A percentile compares a stretch with the other conserved stretches of the same genome.
phyloP scores from a whole-genome alignment of 2,888 invertebrate genomes.

The Thereva nobilitata region DNA sequence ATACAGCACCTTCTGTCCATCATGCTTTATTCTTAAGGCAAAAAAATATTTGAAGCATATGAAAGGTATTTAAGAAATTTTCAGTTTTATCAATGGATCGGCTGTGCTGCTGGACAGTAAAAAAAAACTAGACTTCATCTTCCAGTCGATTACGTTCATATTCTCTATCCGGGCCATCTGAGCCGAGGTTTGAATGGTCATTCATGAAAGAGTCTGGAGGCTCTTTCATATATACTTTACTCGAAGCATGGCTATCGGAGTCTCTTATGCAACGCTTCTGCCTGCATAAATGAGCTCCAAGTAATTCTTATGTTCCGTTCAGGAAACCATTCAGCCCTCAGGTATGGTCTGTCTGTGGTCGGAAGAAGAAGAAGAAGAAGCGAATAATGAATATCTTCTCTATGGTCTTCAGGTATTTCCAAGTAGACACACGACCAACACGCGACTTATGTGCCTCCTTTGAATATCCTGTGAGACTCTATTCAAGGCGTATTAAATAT shows the following conservation, averaged over 20 bases:
- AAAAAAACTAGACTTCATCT: slow-evolving; percentile 11
- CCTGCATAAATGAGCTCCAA: slow-evolving; percentile 29
- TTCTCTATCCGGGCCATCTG: slow-evolving; percentile 15
- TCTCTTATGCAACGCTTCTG: slow-evolving; percentile 15
- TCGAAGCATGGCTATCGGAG: background rate
- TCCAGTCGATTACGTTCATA: slow-evolving; percentile 20
- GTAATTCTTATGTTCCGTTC: slow-evolving; percentile 6
- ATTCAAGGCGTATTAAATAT: background rate
- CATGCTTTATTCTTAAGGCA: too few relatives aligned
- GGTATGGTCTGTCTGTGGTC: slow-evolving; percentile 26
- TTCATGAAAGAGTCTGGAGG: background rate
- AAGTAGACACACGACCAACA: slow-evolving; percentile 39
- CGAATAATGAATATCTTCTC: slow-evolving; percentile 7
- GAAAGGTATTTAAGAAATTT: too few relatives aligned
- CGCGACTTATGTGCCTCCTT: slow-evolving; percentile 37
- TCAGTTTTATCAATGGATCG: too few relatives aligned
- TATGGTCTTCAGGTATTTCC: slow-evolving; percentile 12
- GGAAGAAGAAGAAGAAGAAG: slow-evolving; percentile 13
- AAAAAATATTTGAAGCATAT: too few relatives aligned
- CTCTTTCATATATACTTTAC: background rate
- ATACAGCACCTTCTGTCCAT: too few relatives aligned
- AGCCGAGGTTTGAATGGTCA: background rate
- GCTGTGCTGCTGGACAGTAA: background rate
- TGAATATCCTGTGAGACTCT: slow-evolving; percentile 8
- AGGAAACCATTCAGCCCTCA: slow-evolving; percentile 24